Conservation (phyloP, 2,113 vertebrate genomes). For the Rhinolophus ferrumequinum region DNA sequence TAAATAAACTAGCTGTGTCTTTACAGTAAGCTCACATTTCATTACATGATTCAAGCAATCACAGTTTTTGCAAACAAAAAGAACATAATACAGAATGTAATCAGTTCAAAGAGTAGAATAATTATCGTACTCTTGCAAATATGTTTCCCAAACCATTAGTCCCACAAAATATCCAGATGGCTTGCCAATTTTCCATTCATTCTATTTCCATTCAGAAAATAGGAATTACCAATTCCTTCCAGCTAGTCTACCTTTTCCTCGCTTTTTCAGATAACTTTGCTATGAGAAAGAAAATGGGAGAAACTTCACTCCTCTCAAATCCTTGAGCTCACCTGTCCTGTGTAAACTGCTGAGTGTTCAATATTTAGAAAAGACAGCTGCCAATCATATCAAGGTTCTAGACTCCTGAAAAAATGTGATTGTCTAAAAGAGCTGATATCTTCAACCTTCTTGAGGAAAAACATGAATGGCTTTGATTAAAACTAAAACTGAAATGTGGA, state of each 20-base stretch:
- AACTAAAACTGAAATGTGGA: slow-evolving; percentile 34
- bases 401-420: not conserved
- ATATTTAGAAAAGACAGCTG: not conserved
- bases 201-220: slow-evolving; percentile 35
- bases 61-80: slow-evolving; percentile 26
- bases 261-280: not conserved
- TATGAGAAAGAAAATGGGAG: not conserved
- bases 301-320: not conserved
- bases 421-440: not conserved
- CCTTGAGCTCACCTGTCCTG: not conserved
- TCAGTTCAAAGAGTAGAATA: slow-evolving; percentile 55
- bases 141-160: slow-evolving; percentile 43
- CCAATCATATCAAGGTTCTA: not conserved
- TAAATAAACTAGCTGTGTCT: not conserved
- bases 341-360: not conserved
- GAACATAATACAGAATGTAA: slow-evolving; percentile 42
- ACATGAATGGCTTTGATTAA: not conserved
- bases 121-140: slow-evolving; percentile 50
- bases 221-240: slow-evolving; percentile 10
- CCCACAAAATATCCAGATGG: slow-evolving; percentile 20
- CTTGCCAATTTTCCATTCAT: slow-evolving; percentile 55
- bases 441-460: slow-evolving; percentile 11
- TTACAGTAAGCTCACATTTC: slow-evolving; percentile 15
- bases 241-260: not conserved
- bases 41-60: slow-evolving; percentile 40